These are phyloP conservation scores for Diplodus puntazzo DNA, from an alignment of 2,797 vertebrate genomes.

Conservation along the genomic window DNA sequence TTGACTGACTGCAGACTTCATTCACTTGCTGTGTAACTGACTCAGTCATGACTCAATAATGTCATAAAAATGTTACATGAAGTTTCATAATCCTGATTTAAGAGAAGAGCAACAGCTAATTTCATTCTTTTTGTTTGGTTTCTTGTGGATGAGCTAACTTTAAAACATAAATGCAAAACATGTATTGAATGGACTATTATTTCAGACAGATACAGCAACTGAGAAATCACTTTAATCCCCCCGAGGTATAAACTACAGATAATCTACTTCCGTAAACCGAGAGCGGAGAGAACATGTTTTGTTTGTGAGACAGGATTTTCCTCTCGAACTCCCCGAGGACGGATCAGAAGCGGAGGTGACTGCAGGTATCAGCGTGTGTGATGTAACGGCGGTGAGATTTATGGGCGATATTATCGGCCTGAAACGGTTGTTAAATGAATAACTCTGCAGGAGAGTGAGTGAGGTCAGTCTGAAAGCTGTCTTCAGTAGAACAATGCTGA, in stretches of 20 bases:
- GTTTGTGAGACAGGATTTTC: neutral
- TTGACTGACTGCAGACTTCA: too few relatives aligned
- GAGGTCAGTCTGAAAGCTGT: neutral
- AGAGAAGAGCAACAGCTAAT: neutral
- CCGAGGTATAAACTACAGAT: neutral
- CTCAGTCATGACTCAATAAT: neutral
- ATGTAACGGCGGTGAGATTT: neutral
- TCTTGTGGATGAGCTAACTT: neutral
- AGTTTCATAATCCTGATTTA: neutral
- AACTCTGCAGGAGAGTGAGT: neutral
- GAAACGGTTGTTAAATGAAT: neutral
- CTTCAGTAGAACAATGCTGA: conserved; percentile 53
- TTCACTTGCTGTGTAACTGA: neutral
- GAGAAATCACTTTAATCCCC: neutral
- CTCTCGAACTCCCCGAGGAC: neutral
- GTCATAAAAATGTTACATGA: neutral
- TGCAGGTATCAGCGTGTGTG: too few relatives aligned
- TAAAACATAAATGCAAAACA: neutral
- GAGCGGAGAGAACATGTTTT: neutral
- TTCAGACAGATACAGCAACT: neutral
- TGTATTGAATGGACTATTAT: neutral
- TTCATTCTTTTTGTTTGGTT: neutral
- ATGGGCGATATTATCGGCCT: neutral
- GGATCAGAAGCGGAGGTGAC: neutral
- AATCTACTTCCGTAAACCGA: neutral